Percentiles rank a stretch among this genome's conserved stretches.
phyloP scores from a whole-genome alignment of 2,113 vertebrate genomes.

The Axis porcinus region DNA sequence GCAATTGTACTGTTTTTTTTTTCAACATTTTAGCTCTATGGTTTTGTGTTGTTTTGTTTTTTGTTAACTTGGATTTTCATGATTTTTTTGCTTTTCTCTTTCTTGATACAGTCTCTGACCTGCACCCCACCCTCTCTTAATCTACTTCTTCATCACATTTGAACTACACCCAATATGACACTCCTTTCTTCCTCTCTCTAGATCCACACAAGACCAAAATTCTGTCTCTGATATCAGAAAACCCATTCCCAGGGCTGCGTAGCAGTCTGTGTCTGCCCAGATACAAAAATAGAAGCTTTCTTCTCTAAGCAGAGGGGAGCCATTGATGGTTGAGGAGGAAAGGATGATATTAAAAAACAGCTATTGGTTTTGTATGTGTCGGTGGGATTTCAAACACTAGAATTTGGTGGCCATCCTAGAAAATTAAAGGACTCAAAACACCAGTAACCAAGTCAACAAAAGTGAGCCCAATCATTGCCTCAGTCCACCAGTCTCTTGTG shows the following conservation, averaged over 20 bases:
- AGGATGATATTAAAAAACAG: not conserved
- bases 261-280: not conserved
- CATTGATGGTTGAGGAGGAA: not conserved
- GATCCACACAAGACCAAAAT: not conserved
- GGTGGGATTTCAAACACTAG: not conserved
- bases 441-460: not conserved
- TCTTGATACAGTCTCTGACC: not conserved
- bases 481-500: too few relatives aligned
- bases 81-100: not conserved
- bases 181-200: not conserved
- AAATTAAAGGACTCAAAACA: not conserved
- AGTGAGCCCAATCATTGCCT: not conserved
- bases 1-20: not conserved
- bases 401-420: not conserved
- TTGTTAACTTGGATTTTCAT: not conserved
- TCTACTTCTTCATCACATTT: not conserved
- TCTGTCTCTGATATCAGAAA: not conserved
- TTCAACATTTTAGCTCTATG: not conserved
- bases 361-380: not conserved
- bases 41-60: not conserved
- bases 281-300: not conserved
- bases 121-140: not conserved
- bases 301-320: not conserved
- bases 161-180: not conserved
- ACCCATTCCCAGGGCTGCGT: not conserved